Percentiles rank a stretch among this genome's conserved stretches.
Evolutionary conservation across 2,888 invertebrate genomes (phyloP).

Genomic region (Aphelenchoides bicaudatus): DNA sequence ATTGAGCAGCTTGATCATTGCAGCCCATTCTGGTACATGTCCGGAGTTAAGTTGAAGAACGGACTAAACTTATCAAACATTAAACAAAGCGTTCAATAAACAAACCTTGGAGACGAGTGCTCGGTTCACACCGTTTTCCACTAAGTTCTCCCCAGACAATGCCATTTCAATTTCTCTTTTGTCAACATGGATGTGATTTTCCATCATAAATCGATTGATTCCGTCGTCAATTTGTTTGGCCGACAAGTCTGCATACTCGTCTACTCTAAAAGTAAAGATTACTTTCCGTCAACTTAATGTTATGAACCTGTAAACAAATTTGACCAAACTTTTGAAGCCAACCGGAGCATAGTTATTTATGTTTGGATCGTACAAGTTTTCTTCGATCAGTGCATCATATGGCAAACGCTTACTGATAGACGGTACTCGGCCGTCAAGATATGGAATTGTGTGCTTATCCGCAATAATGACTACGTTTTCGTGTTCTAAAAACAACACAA

Average conservation of each 20-base stretch:
- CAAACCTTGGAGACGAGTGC: slow-evolving; percentile 38
- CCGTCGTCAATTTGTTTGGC: slow-evolving; percentile 41
- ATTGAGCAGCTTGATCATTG: slow-evolving; percentile 38
- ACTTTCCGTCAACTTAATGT: neutral
- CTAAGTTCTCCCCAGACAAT: slow-evolving; percentile 34
- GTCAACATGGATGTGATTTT: slow-evolving; percentile 34
- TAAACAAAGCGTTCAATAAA: slow-evolving; percentile 3
- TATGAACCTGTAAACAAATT: slow-evolving; percentile 42
- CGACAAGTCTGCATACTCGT: slow-evolving; percentile 29
- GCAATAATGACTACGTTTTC: slow-evolving; percentile 48
- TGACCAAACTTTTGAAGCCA: slow-evolving; percentile 31
- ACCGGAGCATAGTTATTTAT: slow-evolving; percentile 42
- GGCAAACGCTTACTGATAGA: slow-evolving; percentile 32
- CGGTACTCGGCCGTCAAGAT: slow-evolving; percentile 35
- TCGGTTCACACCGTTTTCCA: slow-evolving; percentile 45
- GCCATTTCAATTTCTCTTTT: slow-evolving; percentile 36
- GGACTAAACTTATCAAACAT: slow-evolving; percentile 20
- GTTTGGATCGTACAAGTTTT: slow-evolving; percentile 40
- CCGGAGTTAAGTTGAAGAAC: slow-evolving; percentile 31
- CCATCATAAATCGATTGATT: slow-evolving; percentile 39
- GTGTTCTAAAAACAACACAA: slow-evolving; percentile 27
- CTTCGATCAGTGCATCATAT: slow-evolving; percentile 35
- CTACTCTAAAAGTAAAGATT: slow-evolving; percentile 7
- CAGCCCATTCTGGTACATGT: slow-evolving; percentile 40
- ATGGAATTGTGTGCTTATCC: slow-evolving; percentile 47